These are phyloP conservation scores for Tipula lateralis DNA, from an alignment of 2,888 invertebrate species.

Conservation along the genomic window DNA sequence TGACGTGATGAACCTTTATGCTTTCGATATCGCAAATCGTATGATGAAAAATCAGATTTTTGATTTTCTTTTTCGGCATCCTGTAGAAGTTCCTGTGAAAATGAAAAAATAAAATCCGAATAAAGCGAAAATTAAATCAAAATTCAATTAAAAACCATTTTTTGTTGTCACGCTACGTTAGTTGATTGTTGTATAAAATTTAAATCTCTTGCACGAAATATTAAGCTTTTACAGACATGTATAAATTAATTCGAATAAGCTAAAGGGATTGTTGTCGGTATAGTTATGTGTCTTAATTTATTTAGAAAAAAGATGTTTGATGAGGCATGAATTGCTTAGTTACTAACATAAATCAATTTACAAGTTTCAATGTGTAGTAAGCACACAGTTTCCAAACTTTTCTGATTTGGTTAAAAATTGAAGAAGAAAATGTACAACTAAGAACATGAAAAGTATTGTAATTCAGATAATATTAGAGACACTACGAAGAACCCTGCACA, in stretches of 20 bases:
- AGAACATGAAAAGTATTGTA: too few relatives aligned
- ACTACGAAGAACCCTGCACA: too few relatives aligned
- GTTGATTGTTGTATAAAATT: background rate
- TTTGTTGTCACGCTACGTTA: background rate
- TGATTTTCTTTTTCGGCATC: constrained; percentile 73
- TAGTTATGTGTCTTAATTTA: background rate
- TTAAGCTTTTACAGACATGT: background rate
- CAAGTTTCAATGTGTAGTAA: too few relatives aligned
- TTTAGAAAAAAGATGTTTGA: background rate
- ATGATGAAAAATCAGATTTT: constrained; percentile 39
- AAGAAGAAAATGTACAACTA: background rate
- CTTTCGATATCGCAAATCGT: constrained; percentile 46
- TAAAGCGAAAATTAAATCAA: constrained; percentile 5
- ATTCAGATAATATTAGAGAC: too few relatives aligned
- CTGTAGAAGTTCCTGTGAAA: constrained; percentile 63
- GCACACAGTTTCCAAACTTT: too few relatives aligned
- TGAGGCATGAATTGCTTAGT: too few relatives aligned
- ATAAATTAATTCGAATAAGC: background rate
- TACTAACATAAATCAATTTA: too few relatives aligned
- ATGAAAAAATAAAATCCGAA: constrained; percentile 29
- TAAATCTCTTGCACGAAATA: background rate
- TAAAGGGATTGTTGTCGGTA: background rate
- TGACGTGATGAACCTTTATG: constrained; percentile 48
- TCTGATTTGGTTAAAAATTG: background rate
- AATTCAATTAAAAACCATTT: constrained; percentile 3